phyloP scores from a whole-genome alignment of 2,113 vertebrate species.

The Barbus barbus region DNA sequence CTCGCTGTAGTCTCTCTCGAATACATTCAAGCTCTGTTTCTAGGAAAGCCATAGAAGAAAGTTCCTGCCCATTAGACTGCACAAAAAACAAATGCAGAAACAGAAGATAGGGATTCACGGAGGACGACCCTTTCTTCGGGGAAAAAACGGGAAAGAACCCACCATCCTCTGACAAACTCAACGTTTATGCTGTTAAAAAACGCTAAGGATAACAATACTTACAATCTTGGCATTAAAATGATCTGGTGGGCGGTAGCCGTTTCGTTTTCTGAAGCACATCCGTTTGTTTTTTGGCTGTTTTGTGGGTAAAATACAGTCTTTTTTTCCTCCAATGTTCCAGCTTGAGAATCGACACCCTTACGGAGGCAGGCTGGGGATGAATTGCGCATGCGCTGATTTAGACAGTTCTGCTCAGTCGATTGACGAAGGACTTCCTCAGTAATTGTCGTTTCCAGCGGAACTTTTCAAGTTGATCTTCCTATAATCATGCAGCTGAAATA shows the following conservation, averaged over 20 bases:
- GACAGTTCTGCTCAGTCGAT: conserved; percentile 66
- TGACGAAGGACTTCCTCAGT: conserved; percentile 69
- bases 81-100: conserved; percentile 1
- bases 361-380: conserved; percentile 64
- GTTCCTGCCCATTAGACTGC: conserved; percentile 27
- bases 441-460: conserved; percentile 56
- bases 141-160: conserved; percentile 59
- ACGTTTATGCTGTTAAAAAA: conserved; percentile 31
- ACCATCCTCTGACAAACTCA: conserved; percentile 61
- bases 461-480: conserved; percentile 23
- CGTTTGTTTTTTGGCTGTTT: conserved; percentile 66
- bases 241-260: conserved; percentile 75
- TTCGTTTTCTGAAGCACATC: conserved; percentile 80
- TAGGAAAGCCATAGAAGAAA: conserved; percentile 43
- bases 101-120: conserved; percentile 40
- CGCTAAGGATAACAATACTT: conserved; percentile 65
- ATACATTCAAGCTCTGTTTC: conserved; percentile 48
- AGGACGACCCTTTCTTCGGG: conserved; percentile 52
- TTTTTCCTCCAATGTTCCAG: conserved; percentile 59
- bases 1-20: conserved; percentile 40
- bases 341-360: conserved; percentile 77
- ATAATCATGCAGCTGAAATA: neutral
- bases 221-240: conserved; percentile 78
- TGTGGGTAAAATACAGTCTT: conserved; percentile 54
- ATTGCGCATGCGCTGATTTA: conserved; percentile 78